Percentiles rank a stretch among this genome's conserved stretches.
phyloP scores from a whole-genome alignment of 1,140 invertebrate genomes.

The Nautilus pompilius region DNA sequence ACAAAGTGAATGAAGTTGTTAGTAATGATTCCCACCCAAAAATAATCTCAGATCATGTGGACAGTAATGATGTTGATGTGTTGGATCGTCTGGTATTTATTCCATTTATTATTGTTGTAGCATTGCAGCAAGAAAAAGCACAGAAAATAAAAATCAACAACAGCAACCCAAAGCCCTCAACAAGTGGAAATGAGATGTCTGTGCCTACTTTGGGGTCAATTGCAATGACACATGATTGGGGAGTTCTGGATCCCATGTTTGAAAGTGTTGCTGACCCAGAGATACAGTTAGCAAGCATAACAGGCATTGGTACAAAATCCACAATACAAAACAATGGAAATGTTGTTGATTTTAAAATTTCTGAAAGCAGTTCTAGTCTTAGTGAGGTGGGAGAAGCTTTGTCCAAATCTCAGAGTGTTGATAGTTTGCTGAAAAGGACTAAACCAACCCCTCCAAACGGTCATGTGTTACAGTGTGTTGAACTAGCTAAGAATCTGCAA shows the following conservation, averaged over 20 bases:
- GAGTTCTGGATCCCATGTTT: slow-evolving; percentile 26
- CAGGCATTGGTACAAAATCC: slow-evolving; percentile 20
- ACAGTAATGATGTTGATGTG: slow-evolving; percentile 9
- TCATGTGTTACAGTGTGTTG: slow-evolving; percentile 46
- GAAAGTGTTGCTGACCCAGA: slow-evolving; percentile 41
- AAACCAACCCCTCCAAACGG: slow-evolving; percentile 12
- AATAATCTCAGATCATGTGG: slow-evolving; percentile 13
- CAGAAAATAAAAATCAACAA: background rate
- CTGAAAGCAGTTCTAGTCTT: background rate
- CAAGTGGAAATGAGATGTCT: slow-evolving; percentile 2
- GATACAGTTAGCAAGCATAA: slow-evolving; percentile 44
- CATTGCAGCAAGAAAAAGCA: background rate
- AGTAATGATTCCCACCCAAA: slow-evolving; percentile 41
- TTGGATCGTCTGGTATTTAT: slow-evolving; percentile 7
- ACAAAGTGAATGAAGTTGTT: slow-evolving; percentile 63
- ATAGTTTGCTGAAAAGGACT: background rate
- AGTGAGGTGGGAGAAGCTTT: background rate
- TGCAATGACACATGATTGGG: slow-evolving; percentile 24
- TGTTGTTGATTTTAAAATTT: background rate
- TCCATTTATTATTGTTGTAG: slow-evolving; percentile 6
- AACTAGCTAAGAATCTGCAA: slow-evolving; percentile 37
- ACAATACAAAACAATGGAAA: background rate
- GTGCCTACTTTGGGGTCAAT: slow-evolving; percentile 26
- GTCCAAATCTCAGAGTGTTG: background rate
- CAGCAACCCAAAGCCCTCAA: background rate